Evolutionary conservation across 53 echinoderm and acorn worm species (phyloP).

Genomic region (Echinarachnius parma): DNA sequence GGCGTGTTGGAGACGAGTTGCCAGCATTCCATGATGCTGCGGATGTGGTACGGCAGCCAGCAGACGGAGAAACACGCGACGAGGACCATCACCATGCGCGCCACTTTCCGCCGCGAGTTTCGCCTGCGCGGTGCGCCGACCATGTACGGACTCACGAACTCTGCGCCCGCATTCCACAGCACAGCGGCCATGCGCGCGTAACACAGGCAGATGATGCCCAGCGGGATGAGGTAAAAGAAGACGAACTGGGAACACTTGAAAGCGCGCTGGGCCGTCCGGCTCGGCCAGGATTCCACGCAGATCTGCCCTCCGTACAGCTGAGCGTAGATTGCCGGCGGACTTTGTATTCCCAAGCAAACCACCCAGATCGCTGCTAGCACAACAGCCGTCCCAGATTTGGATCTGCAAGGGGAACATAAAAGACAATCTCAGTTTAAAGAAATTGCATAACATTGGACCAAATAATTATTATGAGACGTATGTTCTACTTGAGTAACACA

Average conservation of each 20-base stretch:
- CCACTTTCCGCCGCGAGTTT: constrained; percentile 75
- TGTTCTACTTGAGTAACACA: too few relatives aligned
- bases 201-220: constrained; percentile 66
- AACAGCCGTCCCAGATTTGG: constrained; percentile 61
- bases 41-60: constrained; percentile 79
- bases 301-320: constrained; percentile 4
- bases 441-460: too few relatives aligned
- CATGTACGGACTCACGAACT: constrained; percentile 60
- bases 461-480: too few relatives aligned
- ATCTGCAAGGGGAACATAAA: constrained; percentile 62
- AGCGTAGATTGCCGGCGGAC: constrained; percentile 26
- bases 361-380: constrained; percentile 67
- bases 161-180: constrained; percentile 67
- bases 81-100: constrained; percentile 81
- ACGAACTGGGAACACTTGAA: constrained; percentile 63
- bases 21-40: constrained; percentile 42
- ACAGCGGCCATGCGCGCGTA: constrained; percentile 83
- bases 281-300: constrained; percentile 70
- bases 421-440: too few relatives aligned
- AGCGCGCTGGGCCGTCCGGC: constrained; percentile 4
- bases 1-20: not conserved
- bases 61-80: constrained; percentile 80
- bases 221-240: constrained; percentile 79
- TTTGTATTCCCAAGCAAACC: constrained; percentile 51
- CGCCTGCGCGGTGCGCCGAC: constrained; percentile 65